These are phyloP conservation scores for Regulus satrapa DNA, from an alignment of 2,113 vertebrate genomes.

Conservation along the genomic window DNA sequence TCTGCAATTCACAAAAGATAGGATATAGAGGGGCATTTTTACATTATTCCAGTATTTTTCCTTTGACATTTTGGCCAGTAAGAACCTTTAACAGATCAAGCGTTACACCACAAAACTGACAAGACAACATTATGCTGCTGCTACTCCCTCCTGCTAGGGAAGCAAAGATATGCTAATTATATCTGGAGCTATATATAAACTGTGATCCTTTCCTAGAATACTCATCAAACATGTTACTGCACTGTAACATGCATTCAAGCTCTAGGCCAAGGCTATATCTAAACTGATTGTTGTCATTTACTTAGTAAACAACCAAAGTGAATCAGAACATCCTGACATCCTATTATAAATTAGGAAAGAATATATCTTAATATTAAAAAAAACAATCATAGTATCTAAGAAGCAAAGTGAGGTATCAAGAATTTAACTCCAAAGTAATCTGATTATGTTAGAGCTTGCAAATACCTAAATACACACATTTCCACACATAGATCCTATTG, in stretches of 20 bases:
- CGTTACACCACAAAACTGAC: neutral
- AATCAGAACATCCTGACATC: neutral
- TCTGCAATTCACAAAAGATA: neutral
- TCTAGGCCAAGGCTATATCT: neutral
- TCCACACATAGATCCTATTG: neutral
- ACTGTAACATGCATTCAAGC: accelerated
- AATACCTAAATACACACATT: neutral
- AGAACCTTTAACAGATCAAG: neutral
- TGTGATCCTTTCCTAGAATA: neutral
- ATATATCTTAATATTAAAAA: neutral
- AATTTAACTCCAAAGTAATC: neutral
- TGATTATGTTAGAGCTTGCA: neutral
- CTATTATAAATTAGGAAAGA: neutral
- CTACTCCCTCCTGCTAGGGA: neutral
- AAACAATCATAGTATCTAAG: neutral
- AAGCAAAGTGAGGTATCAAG: neutral
- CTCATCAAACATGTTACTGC: neutral
- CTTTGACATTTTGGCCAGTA: neutral
- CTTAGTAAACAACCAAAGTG: neutral
- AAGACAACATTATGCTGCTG: neutral
- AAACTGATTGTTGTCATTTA: neutral
- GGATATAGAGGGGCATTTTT: neutral
- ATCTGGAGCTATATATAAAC: neutral
- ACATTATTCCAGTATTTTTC: neutral
- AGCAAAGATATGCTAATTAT: neutral